Percentiles rank a stretch among this genome's conserved stretches.
Evolutionary conservation across 1,140 invertebrate species (phyloP).

Genomic region (Gonioctena quinquepunctata): DNA sequence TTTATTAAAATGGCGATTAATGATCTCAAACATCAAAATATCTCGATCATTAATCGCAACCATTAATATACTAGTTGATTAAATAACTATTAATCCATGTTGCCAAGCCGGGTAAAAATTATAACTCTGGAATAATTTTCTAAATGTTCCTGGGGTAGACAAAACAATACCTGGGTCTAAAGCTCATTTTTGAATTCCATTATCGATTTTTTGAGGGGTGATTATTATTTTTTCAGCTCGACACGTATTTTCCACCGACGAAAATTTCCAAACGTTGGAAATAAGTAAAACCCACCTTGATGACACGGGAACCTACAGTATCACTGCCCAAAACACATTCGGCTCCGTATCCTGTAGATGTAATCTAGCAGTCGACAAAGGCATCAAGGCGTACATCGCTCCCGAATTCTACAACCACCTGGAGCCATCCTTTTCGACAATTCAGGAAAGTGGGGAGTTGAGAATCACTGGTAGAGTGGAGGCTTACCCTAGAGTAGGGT

Average conservation of each 20-base stretch:
- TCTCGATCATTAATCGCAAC: too few relatives aligned
- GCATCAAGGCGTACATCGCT: constrained; percentile 77
- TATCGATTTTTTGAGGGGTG: too few relatives aligned
- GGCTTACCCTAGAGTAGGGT: constrained; percentile 79
- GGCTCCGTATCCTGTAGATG: constrained; percentile 84
- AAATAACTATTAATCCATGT: too few relatives aligned
- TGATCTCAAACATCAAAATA: too few relatives aligned
- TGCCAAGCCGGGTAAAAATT: too few relatives aligned
- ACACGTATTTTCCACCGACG: constrained; percentile 66
- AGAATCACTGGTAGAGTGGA: constrained; percentile 73
- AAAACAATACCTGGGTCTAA: too few relatives aligned
- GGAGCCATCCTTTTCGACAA: constrained; percentile 63
- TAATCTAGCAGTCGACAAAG: constrained; percentile 81
- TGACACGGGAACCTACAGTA: constrained; percentile 83
- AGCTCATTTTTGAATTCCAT: too few relatives aligned
- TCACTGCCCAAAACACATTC: constrained; percentile 76
- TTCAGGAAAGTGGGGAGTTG: constrained; percentile 68
- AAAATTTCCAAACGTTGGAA: constrained; percentile 83
- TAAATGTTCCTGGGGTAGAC: too few relatives aligned
- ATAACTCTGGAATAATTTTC: too few relatives aligned
- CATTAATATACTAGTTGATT: too few relatives aligned
- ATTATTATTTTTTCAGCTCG: constrained; percentile 60
- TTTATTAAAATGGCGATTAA: too few relatives aligned
- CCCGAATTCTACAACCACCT: constrained; percentile 75
- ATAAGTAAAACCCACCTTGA: constrained; percentile 74